Evolutionary conservation across 2,888 invertebrate genomes (phyloP), one percentile per base, ranked within the genome.

Genomic region (Notodromas monacha): DNA sequence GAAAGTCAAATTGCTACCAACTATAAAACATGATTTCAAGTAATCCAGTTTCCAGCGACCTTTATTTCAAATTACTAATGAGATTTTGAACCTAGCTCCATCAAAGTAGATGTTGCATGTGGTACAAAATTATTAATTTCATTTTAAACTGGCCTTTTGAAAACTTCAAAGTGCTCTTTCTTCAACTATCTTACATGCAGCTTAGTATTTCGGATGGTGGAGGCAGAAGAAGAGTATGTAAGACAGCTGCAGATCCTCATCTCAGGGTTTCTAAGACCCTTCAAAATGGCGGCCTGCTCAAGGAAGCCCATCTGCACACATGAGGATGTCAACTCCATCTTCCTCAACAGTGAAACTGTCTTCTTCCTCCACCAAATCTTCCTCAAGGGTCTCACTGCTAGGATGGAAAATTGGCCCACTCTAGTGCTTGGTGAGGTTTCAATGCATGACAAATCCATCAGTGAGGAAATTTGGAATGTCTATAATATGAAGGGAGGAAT

Each of bases 371-470:
- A 81, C 49, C 79, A 81, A 55, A 81, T 81, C 43, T 81, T 81
- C 52, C 61, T 79, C 43, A 81, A 81, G 50, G 79, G 79, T 16
- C 59, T 81, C 28, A 74, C 73, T 4, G 74, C 77, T 1, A 58
- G 79, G 34, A 67, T 81, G 61, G 79, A 81, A 48, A 73, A 68
- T 35, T 81, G 81, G 81, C 81, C 81, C 27, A 79, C 79, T 4
- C 57, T 81, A 37, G 77, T 79, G 36, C 21, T n/a, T 21, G 21
- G n/a, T 21, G 21, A 21, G n/a, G 21, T 8, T 21, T 6, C 21
- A 21, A 8, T 21, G 21, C 21, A 21, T 21, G 21, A 8, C n/a
- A 6, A 6, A 21, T 21, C 6, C 6, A n/a, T n/a, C 6, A 8
- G n/a, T 21, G 6, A 21, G 21, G 6, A 6, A 21, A 8, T n/a